These are phyloP conservation scores for Teleogryllus occipitalis DNA, from an alignment of 1,140 invertebrate genomes.

Conservation along the genomic window DNA sequence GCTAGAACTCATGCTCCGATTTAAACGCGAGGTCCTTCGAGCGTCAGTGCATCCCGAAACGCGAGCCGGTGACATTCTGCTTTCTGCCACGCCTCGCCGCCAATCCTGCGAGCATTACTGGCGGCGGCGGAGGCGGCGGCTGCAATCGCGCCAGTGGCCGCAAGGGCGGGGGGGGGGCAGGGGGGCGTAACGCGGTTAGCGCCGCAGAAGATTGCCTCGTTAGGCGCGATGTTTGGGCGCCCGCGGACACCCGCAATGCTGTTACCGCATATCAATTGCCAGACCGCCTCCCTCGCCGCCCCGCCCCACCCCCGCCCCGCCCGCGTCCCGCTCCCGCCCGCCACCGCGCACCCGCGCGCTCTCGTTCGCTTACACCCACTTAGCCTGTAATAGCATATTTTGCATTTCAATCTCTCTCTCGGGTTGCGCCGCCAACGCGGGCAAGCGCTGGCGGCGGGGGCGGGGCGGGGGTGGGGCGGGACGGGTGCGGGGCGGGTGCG, in stretches of 20 bases:
- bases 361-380: background rate
- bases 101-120: background rate
- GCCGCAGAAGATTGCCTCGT: conserved; percentile 2
- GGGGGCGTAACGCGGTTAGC: background rate
- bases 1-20: background rate
- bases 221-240: background rate
- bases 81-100: background rate
- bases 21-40: background rate
- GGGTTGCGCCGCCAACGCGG: too few relatives aligned
- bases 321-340: too few relatives aligned
- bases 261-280: background rate
- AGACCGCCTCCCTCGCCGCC: background rate
- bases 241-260: background rate
- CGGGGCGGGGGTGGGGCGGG: too few relatives aligned
- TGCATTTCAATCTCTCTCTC: too few relatives aligned
- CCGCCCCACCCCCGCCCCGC: too few relatives aligned
- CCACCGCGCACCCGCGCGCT: too few relatives aligned
- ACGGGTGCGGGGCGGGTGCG: too few relatives aligned
- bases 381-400: too few relatives aligned
- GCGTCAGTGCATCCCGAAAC: background rate
- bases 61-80: background rate
- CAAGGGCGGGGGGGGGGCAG: background rate
- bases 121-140: too few relatives aligned
- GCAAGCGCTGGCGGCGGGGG: too few relatives aligned
- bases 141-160: background rate